Evolutionary conservation across 2,113 vertebrate genomes (phyloP).

Genomic region (Hyaena hyaena): DNA sequence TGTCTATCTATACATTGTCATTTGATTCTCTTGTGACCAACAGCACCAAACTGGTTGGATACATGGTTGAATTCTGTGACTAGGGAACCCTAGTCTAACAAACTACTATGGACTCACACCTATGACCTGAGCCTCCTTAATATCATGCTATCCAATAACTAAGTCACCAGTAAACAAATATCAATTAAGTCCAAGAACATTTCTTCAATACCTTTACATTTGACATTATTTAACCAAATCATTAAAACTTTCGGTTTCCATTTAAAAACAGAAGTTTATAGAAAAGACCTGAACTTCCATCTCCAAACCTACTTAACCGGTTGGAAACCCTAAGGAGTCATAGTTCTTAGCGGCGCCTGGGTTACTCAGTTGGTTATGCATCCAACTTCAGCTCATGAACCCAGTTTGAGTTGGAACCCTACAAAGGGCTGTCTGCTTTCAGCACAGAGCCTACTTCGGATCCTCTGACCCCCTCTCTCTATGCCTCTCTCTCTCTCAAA

Average conservation of each 20-base stretch:
- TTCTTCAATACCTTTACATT: conserved; percentile 30
- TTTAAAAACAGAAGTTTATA: conserved; percentile 26
- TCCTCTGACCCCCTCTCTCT: too few relatives aligned
- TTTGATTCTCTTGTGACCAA: background rate
- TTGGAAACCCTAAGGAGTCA: conserved; percentile 1
- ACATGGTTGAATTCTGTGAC: background rate
- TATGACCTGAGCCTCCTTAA: background rate
- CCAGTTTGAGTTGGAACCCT: too few relatives aligned
- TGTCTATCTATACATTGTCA: background rate
- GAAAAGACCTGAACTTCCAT: conserved; percentile 23
- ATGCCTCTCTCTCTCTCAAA: too few relatives aligned
- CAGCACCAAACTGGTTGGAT: background rate
- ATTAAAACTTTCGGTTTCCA: background rate
- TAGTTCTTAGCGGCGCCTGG: background rate
- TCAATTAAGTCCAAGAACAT: background rate
- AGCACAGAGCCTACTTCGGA: too few relatives aligned
- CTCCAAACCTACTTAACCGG: background rate
- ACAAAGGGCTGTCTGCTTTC: too few relatives aligned
- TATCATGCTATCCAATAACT: background rate
- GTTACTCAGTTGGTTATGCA: too few relatives aligned
- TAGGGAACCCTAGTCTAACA: background rate
- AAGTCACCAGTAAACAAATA: conserved; percentile 10
- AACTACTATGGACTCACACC: background rate
- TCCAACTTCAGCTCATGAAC: too few relatives aligned
- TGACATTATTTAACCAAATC: conserved; percentile 10